Conservation (phyloP, 2,113 vertebrate species). For the Desmodus rotundus region DNA sequence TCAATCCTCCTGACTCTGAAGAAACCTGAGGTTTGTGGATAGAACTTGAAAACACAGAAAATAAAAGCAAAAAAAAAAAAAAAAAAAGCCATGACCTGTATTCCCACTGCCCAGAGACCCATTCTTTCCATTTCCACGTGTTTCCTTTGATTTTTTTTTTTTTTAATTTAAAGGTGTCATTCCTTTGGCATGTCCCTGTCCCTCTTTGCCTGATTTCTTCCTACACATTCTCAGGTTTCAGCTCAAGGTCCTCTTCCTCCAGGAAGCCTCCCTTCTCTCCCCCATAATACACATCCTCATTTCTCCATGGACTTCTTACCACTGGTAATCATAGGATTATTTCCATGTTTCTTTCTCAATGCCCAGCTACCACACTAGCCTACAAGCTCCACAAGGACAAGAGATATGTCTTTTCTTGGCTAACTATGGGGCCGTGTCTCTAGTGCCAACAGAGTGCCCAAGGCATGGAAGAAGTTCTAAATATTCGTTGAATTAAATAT, state of each 20-base stretch:
- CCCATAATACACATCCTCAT: not conserved
- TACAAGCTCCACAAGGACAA: not conserved
- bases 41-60: not conserved
- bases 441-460: not conserved
- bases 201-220: not conserved
- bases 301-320: not conserved
- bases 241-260: not conserved
- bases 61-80: not conserved
- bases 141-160: not conserved
- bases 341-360: not conserved
- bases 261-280: not conserved
- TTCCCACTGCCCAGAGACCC: not conserved
- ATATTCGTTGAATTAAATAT: not conserved
- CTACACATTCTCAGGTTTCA: not conserved
- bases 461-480: not conserved
- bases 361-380: not conserved
- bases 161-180: not conserved
- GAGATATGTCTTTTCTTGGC: not conserved
- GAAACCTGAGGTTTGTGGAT: not conserved
- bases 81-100: not conserved
- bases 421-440: not conserved
- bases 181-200: not conserved
- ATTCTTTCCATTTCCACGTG: not conserved
- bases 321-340: not conserved
- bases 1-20: not conserved